Conservation (phyloP, 2,888 invertebrate species). For the Aphodius sticticus region DNA sequence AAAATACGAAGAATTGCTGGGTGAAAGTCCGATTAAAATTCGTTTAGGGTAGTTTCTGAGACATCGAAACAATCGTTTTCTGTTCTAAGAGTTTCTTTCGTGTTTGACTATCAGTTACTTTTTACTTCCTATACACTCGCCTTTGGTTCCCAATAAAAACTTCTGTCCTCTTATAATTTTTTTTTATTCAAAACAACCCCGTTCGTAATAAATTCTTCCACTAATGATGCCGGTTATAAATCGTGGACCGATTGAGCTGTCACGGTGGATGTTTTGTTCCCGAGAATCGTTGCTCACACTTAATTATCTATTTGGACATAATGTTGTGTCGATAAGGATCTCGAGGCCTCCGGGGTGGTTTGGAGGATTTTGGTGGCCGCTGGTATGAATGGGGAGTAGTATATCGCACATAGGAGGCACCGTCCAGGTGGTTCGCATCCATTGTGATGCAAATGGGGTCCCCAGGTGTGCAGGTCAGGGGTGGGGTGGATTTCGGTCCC, state of each 20-base stretch:
- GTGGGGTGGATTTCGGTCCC: slow-evolving; percentile 40
- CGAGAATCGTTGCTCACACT: background rate
- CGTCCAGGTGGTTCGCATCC: slow-evolving; percentile 49
- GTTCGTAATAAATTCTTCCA: background rate
- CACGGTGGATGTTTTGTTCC: background rate
- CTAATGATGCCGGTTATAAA: background rate
- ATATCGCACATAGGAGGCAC: slow-evolving; percentile 43
- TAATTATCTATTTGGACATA: slow-evolving; percentile 4
- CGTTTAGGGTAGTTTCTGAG: no score
- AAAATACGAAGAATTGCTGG: no score
- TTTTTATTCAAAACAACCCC: no score
- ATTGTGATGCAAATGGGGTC: slow-evolving; percentile 50
- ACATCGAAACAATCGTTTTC: no score
- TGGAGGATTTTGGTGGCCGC: slow-evolving; percentile 32
- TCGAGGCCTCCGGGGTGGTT: background rate
- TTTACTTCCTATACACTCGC: no score
- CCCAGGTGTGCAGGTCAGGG: slow-evolving; percentile 48
- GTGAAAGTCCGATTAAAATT: no score
- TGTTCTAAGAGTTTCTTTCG: no score
- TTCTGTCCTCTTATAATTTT: no score
- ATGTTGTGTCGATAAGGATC: background rate
- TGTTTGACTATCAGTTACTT: no score
- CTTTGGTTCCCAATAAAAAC: no score
- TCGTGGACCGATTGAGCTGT: background rate
- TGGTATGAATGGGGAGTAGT: slow-evolving; percentile 17